Percentiles rank a stretch among this genome's conserved stretches.
These are phyloP conservation scores for Polyommatus iphigenia DNA, from an alignment of 2,888 invertebrate genomes.

Conservation along the genomic window DNA sequence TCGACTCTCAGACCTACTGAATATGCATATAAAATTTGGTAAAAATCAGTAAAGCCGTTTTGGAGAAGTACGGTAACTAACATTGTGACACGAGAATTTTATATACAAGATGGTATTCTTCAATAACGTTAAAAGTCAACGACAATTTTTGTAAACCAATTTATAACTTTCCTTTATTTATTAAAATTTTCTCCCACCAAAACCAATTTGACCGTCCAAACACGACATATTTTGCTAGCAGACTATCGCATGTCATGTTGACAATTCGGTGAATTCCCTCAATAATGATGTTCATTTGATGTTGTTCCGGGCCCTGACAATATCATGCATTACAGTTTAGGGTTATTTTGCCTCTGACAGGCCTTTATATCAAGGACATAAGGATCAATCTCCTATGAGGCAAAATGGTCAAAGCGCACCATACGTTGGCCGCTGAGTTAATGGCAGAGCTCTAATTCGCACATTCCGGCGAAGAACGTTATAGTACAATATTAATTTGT, in stretches of 20 bases:
- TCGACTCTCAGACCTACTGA: too few species aligned
- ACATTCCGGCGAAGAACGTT: background rate
- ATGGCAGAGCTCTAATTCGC: background rate
- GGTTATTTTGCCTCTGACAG: background rate
- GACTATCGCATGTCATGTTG: constrained; percentile 19
- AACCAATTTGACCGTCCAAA: background rate
- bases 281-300: constrained; percentile 16
- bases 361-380: too few species aligned
- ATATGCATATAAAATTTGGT: too few species aligned
- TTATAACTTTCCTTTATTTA: background rate
- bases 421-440: background rate
- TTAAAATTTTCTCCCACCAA: background rate
- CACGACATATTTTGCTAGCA: background rate
- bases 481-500: background rate
- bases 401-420: background rate
- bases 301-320: background rate
- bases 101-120: too few species aligned
- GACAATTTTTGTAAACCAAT: background rate
- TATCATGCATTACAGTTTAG: background rate
- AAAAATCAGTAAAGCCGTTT: too few species aligned
- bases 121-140: too few species aligned
- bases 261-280: background rate
- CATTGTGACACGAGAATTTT: too few species aligned
- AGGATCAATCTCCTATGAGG: background rate
- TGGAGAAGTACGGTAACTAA: too few species aligned